Percentiles rank a stretch among this genome's conserved stretches.
Conservation (phyloP, 2,888 invertebrate species). For the Seira ritae region DNA sequence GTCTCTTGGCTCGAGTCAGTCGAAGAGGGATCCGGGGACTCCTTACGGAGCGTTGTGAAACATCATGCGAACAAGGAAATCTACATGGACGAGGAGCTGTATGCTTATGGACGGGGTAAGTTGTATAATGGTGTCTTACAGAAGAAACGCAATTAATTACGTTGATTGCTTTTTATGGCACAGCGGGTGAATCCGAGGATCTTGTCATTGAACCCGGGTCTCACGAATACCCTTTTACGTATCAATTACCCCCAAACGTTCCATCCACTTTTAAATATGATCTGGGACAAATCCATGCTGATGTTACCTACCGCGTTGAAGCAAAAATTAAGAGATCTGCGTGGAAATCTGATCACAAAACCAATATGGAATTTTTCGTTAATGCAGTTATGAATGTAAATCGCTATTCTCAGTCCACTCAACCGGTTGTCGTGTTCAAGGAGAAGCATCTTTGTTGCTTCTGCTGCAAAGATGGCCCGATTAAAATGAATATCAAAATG, state of each 20-base stretch:
- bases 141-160: too few relatives aligned
- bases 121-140: too few relatives aligned
- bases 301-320: constrained; percentile 85
- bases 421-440: constrained; percentile 82
- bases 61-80: constrained; percentile 57
- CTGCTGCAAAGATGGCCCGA: constrained; percentile 85
- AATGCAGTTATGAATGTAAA: constrained; percentile 89
- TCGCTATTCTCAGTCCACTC: constrained; percentile 82
- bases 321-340: constrained; percentile 84
- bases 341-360: constrained; percentile 89
- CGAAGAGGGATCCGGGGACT: constrained; percentile 42
- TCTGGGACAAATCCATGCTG: constrained; percentile 78
- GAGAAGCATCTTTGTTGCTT: constrained; percentile 88
- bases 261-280: constrained; percentile 89
- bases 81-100: constrained; percentile 54
- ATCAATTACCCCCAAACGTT: constrained; percentile 82
- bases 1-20: constrained; percentile 39
- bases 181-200: constrained; percentile 41
- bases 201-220: constrained; percentile 81
- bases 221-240: constrained; percentile 87
- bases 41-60: constrained; percentile 46
- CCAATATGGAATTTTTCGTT: constrained; percentile 88
- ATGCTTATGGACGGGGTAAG: constrained; percentile 46
- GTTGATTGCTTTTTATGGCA: too few relatives aligned
- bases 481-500: constrained; percentile 82